phyloP scores from a whole-genome alignment of 2,888 invertebrate genomes.

The Chloroclysta siterata region DNA sequence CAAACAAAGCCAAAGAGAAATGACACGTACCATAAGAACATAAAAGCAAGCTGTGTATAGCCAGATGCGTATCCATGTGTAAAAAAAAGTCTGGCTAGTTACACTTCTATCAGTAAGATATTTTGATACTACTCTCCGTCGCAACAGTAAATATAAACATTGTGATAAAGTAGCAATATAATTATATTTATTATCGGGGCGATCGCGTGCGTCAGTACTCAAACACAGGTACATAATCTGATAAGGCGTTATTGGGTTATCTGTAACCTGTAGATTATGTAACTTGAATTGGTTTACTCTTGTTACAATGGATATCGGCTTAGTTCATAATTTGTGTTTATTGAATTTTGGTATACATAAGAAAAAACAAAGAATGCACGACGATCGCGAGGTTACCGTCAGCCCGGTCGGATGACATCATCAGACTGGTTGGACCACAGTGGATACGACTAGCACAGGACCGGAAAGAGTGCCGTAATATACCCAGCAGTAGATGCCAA shows the following conservation, averaged over 20 bases:
- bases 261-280: slow-evolving; percentile 37
- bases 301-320: slow-evolving; percentile 23
- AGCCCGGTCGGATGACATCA: no score
- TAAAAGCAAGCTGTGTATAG: not conserved
- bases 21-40: no score
- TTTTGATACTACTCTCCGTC: not conserved
- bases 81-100: not conserved
- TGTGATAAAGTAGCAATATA: slow-evolving; percentile 29
- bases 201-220: slow-evolving; percentile 33
- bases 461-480: no score
- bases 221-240: slow-evolving; percentile 38
- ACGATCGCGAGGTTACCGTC: no score
- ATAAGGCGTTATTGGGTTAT: slow-evolving; percentile 63
- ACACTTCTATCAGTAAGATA: not conserved
- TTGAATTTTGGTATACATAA: not conserved
- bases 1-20: no score
- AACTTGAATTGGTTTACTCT: slow-evolving; percentile 29
- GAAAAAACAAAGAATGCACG: no score
- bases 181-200: slow-evolving; percentile 24
- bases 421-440: no score
- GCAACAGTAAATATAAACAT: slow-evolving; percentile 18
- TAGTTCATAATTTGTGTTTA: slow-evolving; percentile 1
- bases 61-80: not conserved
- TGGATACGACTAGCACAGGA: no score
- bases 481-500: no score